Conservation (phyloP, 1,140 invertebrate species). For the Thereuonema tuberculata region DNA sequence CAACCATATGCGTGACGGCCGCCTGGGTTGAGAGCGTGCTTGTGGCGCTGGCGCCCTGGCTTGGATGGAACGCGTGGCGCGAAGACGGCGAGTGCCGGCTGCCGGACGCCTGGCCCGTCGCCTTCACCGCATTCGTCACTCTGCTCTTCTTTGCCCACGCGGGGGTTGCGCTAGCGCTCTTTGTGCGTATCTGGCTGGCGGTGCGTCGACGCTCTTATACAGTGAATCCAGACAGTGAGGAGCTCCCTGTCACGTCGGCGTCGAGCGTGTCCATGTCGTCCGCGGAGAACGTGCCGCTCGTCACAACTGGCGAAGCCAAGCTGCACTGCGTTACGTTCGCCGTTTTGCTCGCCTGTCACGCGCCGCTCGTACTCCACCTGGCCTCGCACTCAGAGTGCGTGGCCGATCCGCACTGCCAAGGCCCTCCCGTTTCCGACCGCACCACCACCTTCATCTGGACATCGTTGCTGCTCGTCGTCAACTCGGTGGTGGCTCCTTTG, state of each 20-base stretch:
- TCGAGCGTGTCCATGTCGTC: background rate
- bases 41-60: conserved; percentile 17
- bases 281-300: too few relatives aligned
- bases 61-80: conserved; percentile 20
- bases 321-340: conserved; percentile 13
- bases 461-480: conserved; percentile 15
- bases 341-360: conserved; percentile 13
- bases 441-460: conserved; percentile 17
- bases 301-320: conserved; percentile 4
- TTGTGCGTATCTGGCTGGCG: conserved; percentile 13
- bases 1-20: conserved; percentile 5
- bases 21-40: conserved; percentile 15
- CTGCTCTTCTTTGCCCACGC: conserved; percentile 15
- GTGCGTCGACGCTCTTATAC: background rate
- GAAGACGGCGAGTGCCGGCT: conserved; percentile 17
- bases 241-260: conserved; percentile 17
- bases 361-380: conserved; percentile 17
- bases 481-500: conserved; percentile 17
- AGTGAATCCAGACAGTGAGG: conserved; percentile 11
- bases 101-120: conserved; percentile 18
- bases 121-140: conserved; percentile 17
- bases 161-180: conserved; percentile 13
- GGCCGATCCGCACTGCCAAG: conserved; percentile 3
- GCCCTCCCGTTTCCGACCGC: conserved; percentile 7
- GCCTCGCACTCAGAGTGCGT: conserved; percentile 14